Conservation (phyloP, 1,140 invertebrate genomes). For the Drosophila athabasca region DNA sequence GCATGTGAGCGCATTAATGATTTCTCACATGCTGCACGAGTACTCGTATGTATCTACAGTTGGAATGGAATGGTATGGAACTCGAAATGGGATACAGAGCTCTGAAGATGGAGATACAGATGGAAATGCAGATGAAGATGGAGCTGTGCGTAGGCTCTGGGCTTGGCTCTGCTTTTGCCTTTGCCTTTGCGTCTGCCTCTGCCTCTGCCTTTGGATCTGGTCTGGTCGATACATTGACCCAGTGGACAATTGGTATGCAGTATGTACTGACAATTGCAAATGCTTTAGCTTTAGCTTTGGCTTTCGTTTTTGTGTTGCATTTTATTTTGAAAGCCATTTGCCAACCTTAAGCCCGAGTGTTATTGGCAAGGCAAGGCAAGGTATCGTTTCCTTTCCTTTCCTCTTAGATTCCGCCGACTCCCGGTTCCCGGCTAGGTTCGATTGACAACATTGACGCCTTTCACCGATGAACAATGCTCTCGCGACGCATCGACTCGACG, state of each 20-base stretch:
- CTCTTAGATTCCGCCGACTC: neutral
- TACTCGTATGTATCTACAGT: neutral
- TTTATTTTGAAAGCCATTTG: conserved; percentile 61
- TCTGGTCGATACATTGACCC: conserved; percentile 70
- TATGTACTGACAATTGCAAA: conserved; percentile 17
- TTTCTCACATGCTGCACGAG: conserved; percentile 30
- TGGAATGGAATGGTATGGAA: conserved; percentile 3
- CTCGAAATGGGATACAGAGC: conserved; percentile 5
- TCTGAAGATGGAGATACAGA: conserved; percentile 8
- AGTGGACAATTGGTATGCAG: conserved; percentile 76
- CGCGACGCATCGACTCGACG: neutral
- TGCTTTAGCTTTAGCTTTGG: conserved; percentile 21
- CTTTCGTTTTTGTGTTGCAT: conserved; percentile 38
- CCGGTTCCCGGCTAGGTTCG: no score
- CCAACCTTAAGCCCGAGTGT: conserved; percentile 24
- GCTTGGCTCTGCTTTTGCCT: conserved; percentile 21
- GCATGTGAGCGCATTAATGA: conserved; percentile 36
- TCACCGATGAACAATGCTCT: conserved; percentile 29
- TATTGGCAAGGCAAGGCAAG: conserved; percentile 59
- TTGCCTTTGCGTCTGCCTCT: no score
- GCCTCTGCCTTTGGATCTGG: neutral
- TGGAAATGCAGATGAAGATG: conserved; percentile 9
- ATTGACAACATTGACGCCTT: conserved; percentile 72
- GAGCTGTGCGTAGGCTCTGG: conserved; percentile 31
- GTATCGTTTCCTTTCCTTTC: conserved; percentile 36